Conservation (phyloP, 35 echinoderm and acorn worm genomes). For the Nesometra sesokonis region DNA sequence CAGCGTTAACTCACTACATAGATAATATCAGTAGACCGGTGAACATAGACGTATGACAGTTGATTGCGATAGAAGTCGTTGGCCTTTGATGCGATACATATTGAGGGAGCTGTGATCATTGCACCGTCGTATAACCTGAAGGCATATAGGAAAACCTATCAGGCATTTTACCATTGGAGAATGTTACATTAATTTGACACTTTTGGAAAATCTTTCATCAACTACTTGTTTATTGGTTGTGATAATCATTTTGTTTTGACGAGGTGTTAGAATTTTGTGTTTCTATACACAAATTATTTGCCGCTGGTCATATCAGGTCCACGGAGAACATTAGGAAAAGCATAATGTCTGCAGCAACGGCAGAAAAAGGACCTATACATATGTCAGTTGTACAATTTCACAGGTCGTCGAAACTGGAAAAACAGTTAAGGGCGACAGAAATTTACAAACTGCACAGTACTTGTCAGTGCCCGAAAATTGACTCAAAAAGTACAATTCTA, state of each 20-base stretch:
- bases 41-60: neutral
- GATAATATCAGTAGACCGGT: neutral
- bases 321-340: neutral
- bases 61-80: neutral
- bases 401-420: neutral
- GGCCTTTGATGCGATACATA: neutral
- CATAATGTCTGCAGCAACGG: neutral
- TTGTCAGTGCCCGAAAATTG: conserved; percentile 71
- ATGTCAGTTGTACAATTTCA: neutral
- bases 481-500: conserved; percentile 88
- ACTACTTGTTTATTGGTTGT: neutral
- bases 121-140: neutral
- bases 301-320: too few relatives aligned
- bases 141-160: neutral
- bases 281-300: too few relatives aligned
- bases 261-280: too few relatives aligned
- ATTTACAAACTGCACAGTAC: neutral
- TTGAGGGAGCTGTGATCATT: neutral
- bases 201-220: neutral
- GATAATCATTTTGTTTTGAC: neutral
- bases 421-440: neutral
- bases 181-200: neutral
- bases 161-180: neutral
- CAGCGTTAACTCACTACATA: neutral
- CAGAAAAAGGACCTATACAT: neutral